Evolutionary conservation across 2,113 vertebrate genomes (phyloP), one percentile per base, ranked within the genome.

Genomic region (Passer montanus): DNA sequence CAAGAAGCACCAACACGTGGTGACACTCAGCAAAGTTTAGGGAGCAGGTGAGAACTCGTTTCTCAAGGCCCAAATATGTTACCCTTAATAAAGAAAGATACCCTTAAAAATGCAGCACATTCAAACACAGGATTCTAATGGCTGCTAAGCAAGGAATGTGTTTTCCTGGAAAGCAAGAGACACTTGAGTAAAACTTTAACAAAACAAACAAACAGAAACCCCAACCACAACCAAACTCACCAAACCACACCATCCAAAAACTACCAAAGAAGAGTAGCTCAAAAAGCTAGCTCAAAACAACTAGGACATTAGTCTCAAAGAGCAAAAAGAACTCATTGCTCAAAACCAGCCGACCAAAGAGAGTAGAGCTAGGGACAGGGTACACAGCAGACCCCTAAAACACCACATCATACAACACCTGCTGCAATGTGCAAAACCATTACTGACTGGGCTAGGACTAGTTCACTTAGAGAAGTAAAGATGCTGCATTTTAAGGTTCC

Each of bases 151-250:
- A 74, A 92, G 33, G 23, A 73, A 69, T 2, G 4, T 26, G 59
- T 33, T 62, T 91, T 93, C 92, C 95, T 92, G 72, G 79, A 95
- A 96, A 88, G 79, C 50, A 84, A 81, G 86, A 66, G 2, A 0
- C 31, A 50, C 64, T 94, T 58, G 56, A 94, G 76, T 19, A 59
- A 74, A 35, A 81, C 31, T 93, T 74, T 26, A 74, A 55, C 27
- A 68, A 60, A 88, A 85, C 49, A 86, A 93, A 85, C 66, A 90
- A 93, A 81, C 83, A 90, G 49, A 93, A 79, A 49, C 37, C 58
- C 47, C 59, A 95, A 47, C 47, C 24, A 87, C 60, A 27, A 90
- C 58, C 47, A 69, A 84, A 87, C 68, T 46, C 33, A 75, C 77
- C 43, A 60, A 95, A 87, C 74, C 52, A 59, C 87, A 72, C 4